Percentiles rank a stretch among this genome's conserved stretches.
These are phyloP conservation scores for Drosophila parvula DNA, from an alignment of 1,140 invertebrate species.

Conservation along the genomic window DNA sequence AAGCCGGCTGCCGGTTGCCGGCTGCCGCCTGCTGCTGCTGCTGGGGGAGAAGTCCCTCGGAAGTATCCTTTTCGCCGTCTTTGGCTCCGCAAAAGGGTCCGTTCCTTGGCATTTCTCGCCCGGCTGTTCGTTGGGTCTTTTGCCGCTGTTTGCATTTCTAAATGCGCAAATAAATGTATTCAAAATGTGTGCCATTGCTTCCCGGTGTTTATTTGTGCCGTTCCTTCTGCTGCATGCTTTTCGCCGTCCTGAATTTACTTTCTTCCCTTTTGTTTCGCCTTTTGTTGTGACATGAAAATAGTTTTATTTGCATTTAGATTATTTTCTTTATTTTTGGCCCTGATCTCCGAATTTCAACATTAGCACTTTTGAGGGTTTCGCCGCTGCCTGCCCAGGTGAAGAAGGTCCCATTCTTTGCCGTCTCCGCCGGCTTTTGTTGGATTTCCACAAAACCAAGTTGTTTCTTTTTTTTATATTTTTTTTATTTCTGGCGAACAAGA, in stretches of 20 bases:
- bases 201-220: constrained; percentile 28
- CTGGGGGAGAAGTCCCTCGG: constrained; percentile 35
- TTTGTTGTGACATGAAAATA: constrained; percentile 65
- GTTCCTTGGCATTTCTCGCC: constrained; percentile 18
- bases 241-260: constrained; percentile 42
- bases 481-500: constrained; percentile 8
- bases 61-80: constrained; percentile 49
- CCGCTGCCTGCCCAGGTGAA: constrained; percentile 18
- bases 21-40: constrained; percentile 29
- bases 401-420: constrained; percentile 13
- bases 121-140: constrained; percentile 39
- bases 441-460: neutral
- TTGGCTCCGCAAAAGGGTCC: constrained; percentile 33
- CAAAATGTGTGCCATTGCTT: constrained; percentile 56
- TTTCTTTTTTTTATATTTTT: neutral
- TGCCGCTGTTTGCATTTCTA: constrained; percentile 63
- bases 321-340: constrained; percentile 43
- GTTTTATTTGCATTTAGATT: constrained; percentile 79
- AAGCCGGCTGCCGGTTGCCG: constrained; percentile 24
- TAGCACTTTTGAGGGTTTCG: constrained; percentile 32
- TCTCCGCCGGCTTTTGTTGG: constrained; percentile 14
- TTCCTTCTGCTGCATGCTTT: constrained; percentile 31
- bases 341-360: constrained; percentile 42
- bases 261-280: constrained; percentile 16
- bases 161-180: constrained; percentile 69